phyloP scores from a whole-genome alignment of 2,113 vertebrate species.

The Phrynocephalus versicolor region DNA sequence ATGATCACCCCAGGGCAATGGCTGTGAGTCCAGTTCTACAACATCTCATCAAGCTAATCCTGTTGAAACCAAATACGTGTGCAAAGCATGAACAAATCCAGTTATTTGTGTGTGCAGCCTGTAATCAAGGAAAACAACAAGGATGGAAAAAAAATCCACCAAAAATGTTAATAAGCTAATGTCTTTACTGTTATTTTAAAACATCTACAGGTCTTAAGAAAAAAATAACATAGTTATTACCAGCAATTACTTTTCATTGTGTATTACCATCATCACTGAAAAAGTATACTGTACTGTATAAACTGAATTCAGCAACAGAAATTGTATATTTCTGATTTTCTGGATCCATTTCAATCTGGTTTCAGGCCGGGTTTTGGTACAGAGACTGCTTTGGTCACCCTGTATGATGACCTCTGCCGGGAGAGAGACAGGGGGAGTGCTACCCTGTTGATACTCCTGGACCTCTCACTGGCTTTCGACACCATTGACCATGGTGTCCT shows the following conservation, averaged over 20 bases:
- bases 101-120: not conserved
- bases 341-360: no score
- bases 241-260: not conserved
- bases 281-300: slow-evolving; percentile 29
- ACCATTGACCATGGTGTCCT: no score
- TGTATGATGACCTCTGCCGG: no score
- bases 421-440: no score
- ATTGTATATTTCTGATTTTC: no score
- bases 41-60: slow-evolving; percentile 1
- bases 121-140: slow-evolving; percentile 9
- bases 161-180: slow-evolving; percentile 7
- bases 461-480: no score
- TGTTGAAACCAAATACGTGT: slow-evolving; percentile 33
- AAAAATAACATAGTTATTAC: not conserved
- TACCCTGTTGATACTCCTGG: no score
- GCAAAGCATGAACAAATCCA: slow-evolving; percentile 40
- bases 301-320: slow-evolving; percentile 14
- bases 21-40: slow-evolving; percentile 36
- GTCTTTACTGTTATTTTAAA: not conserved
- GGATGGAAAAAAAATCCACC: not conserved
- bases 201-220: not conserved
- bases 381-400: no score
- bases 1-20: slow-evolving; percentile 33
- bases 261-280: not conserved
- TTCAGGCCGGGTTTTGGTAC: no score